phyloP scores from a whole-genome alignment of 2,888 invertebrate species.

The Nemapogon koenigi region DNA sequence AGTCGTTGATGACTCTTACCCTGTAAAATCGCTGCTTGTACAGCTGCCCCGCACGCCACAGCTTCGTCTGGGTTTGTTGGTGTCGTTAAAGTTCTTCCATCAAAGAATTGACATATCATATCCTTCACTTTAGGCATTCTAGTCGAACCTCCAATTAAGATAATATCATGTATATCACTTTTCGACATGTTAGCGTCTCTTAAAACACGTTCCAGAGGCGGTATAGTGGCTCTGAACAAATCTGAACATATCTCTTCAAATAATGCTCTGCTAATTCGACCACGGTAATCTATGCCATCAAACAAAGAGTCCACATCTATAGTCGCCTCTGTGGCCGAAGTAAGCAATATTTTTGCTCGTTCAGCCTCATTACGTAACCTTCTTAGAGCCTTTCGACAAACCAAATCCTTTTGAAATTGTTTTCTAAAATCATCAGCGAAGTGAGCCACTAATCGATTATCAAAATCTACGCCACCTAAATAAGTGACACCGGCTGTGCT shows the following conservation, averaged over 20 bases:
- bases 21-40: conserved; percentile 37
- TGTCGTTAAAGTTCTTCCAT: conserved; percentile 24
- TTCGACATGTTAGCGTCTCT: conserved; percentile 29
- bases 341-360: conserved; percentile 30
- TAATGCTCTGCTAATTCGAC: conserved; percentile 27
- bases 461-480: conserved; percentile 46
- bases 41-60: conserved; percentile 41
- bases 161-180: conserved; percentile 29
- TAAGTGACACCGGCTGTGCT: conserved; percentile 34
- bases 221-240: conserved; percentile 34
- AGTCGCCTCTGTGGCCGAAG: conserved; percentile 28
- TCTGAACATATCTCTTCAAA: conserved; percentile 46
- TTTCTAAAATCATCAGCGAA: conserved; percentile 39
- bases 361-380: conserved; percentile 37
- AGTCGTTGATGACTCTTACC: conserved; percentile 27
- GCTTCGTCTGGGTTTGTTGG: conserved; percentile 44
- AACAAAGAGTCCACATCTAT: conserved; percentile 30
- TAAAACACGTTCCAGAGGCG: conserved; percentile 28
- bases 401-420: conserved; percentile 26
- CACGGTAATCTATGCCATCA: conserved; percentile 33
- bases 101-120: conserved; percentile 31
- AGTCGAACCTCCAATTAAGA: conserved; percentile 41
- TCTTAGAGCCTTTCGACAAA: conserved; percentile 24
- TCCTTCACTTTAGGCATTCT: conserved; percentile 38
- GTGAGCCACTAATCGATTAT: conserved; percentile 36